Base-by-base conservation (phyloP, 1,140 invertebrate genomes). In the Aphelinus certus region DNA sequence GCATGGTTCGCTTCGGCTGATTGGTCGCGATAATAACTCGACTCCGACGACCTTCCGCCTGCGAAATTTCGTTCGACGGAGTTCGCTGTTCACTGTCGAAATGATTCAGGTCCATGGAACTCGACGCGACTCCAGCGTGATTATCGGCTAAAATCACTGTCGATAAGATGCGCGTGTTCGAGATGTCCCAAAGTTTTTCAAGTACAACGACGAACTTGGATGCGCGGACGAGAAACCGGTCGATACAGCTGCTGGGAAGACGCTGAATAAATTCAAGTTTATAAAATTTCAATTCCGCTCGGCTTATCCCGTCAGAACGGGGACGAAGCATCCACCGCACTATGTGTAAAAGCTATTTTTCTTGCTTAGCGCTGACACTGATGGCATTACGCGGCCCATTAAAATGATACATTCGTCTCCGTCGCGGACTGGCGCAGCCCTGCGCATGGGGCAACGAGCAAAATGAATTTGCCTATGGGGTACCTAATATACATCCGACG, bases 11-110 rank as follows among this genome's bases (percentile, higher is more conserved):
- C 26, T 26, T 26, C 26, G 26, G 26, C 26, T 26, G 26, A 26
- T 26, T 26, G 26, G 26, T 26, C 26, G 26, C 26, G 26, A 26
- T 26, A 26, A 26, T 26, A 26, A 26, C 26, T 26, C 26, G 26
- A 26, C 26, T 26, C 26, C 26, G 26, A 26, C 26, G 26, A 26
- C 26, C 26, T 26, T 26, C 26, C 26, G 26, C 26, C 26, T 26
- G 76, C 77, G 76, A 77, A 60, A 60, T 60, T 60, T 60, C 58
- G 26, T 60, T 26, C 26, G 26, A 26, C 26, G 26, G 26, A 26
- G 26, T 26, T 26, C 26, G 0, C 26, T 26, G 26, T 26, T 26
- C 26, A 26, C 26, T 26, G 26, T 26, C 26, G 26, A 26, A 26
- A 26, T 26, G 26, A 26, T 26, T 26, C 26, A 26, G 26, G 26